Conservation (phyloP, 2,888 invertebrate species). For the Oxyscelio sp. region DNA sequence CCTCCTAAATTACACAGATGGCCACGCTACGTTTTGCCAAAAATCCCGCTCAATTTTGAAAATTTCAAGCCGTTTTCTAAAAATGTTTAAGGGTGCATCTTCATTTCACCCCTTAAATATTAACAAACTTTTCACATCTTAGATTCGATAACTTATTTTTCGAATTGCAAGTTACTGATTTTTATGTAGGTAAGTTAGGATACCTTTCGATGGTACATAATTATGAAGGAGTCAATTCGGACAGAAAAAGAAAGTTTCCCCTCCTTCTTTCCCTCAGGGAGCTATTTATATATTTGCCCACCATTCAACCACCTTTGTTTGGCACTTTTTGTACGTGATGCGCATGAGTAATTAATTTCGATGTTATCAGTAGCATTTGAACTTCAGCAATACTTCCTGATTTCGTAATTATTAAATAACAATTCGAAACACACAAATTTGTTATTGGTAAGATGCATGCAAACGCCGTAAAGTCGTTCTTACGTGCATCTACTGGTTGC, state of each 20-base stretch:
- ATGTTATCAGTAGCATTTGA: conserved; percentile 61
- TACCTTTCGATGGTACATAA: conserved; percentile 15
- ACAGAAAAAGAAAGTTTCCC: conserved; percentile 6
- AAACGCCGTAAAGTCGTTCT: conserved; percentile 59
- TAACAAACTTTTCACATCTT: too few species aligned
- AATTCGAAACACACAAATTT: too few species aligned
- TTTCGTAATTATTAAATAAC: too few species aligned
- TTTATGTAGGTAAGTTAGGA: conserved; percentile 46
- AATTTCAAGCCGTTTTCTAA: too few species aligned
- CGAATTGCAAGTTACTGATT: too few species aligned
- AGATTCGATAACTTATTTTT: too few species aligned
- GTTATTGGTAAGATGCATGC: too few species aligned
- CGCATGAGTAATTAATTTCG: conserved; percentile 75
- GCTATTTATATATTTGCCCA: conserved; percentile 42
- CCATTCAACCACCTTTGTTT: conserved; percentile 47
- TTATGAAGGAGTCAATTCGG: conserved; percentile 13
- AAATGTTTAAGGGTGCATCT: too few species aligned
- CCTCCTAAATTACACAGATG: conserved; percentile 82
- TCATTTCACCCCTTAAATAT: too few species aligned
- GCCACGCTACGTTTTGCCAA: conserved; percentile 76
- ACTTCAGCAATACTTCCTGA: too few species aligned
- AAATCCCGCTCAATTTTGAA: conserved; percentile 59
- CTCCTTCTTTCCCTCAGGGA: background rate
- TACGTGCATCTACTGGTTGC: conserved; percentile 39
- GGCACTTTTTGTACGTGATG: conserved; percentile 69